Evolutionary conservation across 2,113 vertebrate species (phyloP).

Genomic region (Hucho hucho): DNA sequence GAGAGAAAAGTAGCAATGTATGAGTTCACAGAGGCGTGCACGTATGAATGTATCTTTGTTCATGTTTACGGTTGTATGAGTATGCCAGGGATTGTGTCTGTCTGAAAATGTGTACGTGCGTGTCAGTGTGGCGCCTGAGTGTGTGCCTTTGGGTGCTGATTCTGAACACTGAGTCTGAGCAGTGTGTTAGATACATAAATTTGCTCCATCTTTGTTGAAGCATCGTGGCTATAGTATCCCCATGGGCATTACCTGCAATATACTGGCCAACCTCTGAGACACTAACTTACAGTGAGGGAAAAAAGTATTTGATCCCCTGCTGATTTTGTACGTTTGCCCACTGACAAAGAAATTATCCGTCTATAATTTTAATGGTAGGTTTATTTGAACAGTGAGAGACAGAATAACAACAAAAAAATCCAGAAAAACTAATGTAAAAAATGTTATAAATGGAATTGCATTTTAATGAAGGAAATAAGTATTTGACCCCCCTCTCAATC

Average conservation of each 20-base stretch:
- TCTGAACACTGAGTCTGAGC: background rate
- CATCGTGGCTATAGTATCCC: background rate
- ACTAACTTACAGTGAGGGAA: too few relatives aligned
- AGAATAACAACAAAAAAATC: too few relatives aligned
- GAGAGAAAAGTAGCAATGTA: background rate
- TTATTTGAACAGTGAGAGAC: too few relatives aligned
- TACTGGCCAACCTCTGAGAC: background rate
- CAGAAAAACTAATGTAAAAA: too few relatives aligned
- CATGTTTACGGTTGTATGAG: background rate
- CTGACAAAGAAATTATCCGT: too few relatives aligned
- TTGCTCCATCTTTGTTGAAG: background rate
- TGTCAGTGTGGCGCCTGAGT: background rate
- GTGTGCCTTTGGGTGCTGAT: background rate
- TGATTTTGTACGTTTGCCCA: too few relatives aligned
- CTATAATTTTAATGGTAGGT: too few relatives aligned
- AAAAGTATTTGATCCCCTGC: too few relatives aligned
- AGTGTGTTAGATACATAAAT: background rate
- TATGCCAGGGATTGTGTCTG: background rate
- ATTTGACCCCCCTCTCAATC: too few relatives aligned
- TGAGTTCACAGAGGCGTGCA: background rate
- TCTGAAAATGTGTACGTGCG: background rate
- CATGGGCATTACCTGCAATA: background rate
- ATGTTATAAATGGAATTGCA: too few relatives aligned
- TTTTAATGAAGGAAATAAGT: too few relatives aligned
- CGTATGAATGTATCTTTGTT: background rate